Conservation (phyloP, 2,113 vertebrate species). For the Leuciscus idus region DNA sequence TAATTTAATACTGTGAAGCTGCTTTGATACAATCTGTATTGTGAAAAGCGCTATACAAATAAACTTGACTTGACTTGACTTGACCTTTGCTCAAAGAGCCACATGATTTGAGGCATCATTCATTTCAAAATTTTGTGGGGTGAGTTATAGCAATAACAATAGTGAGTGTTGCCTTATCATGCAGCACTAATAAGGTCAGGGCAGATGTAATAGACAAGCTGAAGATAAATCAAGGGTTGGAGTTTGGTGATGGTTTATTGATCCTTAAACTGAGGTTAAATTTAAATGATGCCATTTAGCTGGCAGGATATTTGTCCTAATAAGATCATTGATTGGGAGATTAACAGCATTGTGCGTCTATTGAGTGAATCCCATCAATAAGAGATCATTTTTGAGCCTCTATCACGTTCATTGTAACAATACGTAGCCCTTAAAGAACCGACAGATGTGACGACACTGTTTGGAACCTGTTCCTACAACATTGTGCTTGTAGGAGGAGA, state of each 20-base stretch:
- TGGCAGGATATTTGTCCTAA: constrained; percentile 16
- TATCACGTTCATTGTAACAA: neutral
- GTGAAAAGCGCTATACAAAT: too few species aligned
- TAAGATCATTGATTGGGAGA: constrained; percentile 15
- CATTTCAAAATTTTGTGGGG: neutral
- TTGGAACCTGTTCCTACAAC: neutral
- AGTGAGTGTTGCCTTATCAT: neutral
- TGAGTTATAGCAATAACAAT: constrained; percentile 13
- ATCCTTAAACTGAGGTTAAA: constrained; percentile 30
- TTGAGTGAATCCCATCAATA: neutral
- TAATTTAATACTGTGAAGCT: too few species aligned
- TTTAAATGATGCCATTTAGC: constrained; percentile 35
- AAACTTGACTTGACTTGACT: too few species aligned
- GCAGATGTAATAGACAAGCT: constrained; percentile 17
- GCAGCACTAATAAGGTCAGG: constrained; percentile 32
- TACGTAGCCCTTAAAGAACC: neutral
- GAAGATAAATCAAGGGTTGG: constrained; percentile 28
- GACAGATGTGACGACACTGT: neutral
- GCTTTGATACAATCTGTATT: too few species aligned
- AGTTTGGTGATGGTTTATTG: constrained; percentile 36
- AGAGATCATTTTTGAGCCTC: neutral
- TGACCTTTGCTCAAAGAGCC: neutral
- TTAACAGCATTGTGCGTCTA: neutral
- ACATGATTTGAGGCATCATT: neutral
- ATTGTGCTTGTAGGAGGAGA: neutral